phyloP scores from a whole-genome alignment of 2,888 invertebrate species.

The Parnassius glacialis region DNA sequence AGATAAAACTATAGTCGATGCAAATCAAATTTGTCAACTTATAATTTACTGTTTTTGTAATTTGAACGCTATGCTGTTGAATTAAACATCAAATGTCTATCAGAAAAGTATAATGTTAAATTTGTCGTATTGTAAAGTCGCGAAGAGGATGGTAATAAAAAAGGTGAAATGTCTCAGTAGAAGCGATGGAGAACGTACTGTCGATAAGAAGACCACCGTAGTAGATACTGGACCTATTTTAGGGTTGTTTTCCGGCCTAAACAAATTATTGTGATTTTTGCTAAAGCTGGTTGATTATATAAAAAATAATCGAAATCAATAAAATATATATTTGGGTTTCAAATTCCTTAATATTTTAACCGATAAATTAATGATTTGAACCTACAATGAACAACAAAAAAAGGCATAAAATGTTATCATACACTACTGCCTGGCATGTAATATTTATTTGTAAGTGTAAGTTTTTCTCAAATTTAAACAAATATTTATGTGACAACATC shows the following conservation, averaged over 20 bases:
- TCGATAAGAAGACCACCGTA: conserved; percentile 77
- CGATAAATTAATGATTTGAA: too few species aligned
- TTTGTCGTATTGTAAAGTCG: conserved; percentile 58
- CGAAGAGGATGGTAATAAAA: conserved; percentile 77
- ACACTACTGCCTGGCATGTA: too few species aligned
- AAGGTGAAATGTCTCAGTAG: conserved; percentile 79
- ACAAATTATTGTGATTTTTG: conserved; percentile 40
- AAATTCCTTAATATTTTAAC: too few species aligned
- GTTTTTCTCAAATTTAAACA: too few species aligned
- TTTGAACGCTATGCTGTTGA: conserved; percentile 20
- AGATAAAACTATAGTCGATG: conserved; percentile 68
- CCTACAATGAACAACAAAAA: too few species aligned
- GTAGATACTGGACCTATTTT: conserved; percentile 64
- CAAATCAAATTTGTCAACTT: conserved; percentile 32
- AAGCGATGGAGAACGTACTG: conserved; percentile 67
- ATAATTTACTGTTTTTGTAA: conserved; percentile 12
- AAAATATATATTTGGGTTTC: too few species aligned
- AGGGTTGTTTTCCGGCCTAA: conserved; percentile 70
- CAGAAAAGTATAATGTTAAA: conserved; percentile 20
- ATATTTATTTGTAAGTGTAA: too few species aligned
- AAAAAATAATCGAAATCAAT: too few species aligned
- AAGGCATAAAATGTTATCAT: too few species aligned
- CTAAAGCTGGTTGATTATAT: neutral
- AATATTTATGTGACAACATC: too few species aligned
- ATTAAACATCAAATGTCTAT: conserved; percentile 26